Conservation (phyloP, 2,113 vertebrate species). For the Empidonax alnorum region DNA sequence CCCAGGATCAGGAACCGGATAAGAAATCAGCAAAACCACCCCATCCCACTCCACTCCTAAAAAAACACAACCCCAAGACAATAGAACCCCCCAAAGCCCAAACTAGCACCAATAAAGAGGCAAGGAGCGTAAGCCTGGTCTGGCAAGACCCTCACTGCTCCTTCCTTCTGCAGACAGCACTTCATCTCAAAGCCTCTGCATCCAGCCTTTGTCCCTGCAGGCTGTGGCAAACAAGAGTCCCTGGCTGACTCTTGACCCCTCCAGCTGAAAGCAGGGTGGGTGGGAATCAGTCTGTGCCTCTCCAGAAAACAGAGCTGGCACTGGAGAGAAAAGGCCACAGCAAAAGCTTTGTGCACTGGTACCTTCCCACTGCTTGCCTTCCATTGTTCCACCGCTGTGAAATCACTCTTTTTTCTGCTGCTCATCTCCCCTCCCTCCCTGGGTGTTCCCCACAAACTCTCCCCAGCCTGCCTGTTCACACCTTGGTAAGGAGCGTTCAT, state of each 20-base stretch:
- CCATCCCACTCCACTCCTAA: accelerated
- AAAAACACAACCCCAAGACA: not conserved
- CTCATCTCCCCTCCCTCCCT: not conserved
- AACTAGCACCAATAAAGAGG: not conserved
- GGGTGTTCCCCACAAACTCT: not conserved
- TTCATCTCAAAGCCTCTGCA: not conserved
- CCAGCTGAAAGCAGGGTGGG: not conserved
- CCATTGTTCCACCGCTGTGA: not conserved
- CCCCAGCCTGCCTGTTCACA: not conserved
- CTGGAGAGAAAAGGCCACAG: not conserved
- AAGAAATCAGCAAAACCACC: not conserved
- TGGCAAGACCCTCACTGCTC: not conserved
- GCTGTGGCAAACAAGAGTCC: not conserved
- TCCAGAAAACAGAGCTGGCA: not conserved
- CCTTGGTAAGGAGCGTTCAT: not conserved
- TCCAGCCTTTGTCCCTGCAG: not conserved
- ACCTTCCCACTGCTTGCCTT: not conserved
- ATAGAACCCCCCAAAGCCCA: not conserved
- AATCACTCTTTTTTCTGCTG: not conserved
- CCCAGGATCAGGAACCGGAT: not conserved
- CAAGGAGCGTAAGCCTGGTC: not conserved
- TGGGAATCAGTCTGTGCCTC: not conserved
- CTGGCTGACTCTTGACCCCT: not conserved
- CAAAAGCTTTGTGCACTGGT: not conserved
- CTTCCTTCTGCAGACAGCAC: not conserved